Percentiles rank a stretch among this genome's conserved stretches.
Conservation (phyloP, 2,888 invertebrate genomes). For the Crematogaster levior region DNA sequence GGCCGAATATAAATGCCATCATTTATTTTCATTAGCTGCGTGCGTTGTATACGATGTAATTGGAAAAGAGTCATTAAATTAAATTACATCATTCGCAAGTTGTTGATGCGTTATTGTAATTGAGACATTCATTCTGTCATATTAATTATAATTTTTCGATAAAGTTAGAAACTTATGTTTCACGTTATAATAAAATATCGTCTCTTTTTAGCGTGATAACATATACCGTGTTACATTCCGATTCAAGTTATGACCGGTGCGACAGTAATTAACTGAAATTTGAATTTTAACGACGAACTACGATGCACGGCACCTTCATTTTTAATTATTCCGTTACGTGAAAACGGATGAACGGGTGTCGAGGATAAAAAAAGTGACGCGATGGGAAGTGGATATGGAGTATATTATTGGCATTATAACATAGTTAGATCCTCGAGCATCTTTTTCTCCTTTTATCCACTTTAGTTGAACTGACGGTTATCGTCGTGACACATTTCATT, state of each 20-base stretch:
- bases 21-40: not conserved
- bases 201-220: constrained; percentile 5
- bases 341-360: constrained; percentile 16
- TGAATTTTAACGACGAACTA: constrained; percentile 33
- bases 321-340: constrained; percentile 37
- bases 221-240: not conserved
- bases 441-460: not conserved
- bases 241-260: constrained; percentile 21
- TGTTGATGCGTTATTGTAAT: not conserved
- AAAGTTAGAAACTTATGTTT: not conserved
- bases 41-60: not conserved
- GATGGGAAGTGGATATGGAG: not conserved
- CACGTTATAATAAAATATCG: not conserved
- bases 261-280: constrained; percentile 41
- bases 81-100: not conserved
- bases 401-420: not conserved
- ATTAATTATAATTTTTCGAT: constrained; percentile 10
- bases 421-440: not conserved
- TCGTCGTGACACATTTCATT: constrained; percentile 8
- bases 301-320: constrained; percentile 15
- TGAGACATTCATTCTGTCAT: not conserved
- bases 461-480: not conserved
- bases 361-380: constrained; percentile 1
- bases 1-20: not conserved
- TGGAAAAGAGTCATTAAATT: constrained; percentile 1